Evolutionary conservation across 2,888 invertebrate genomes (phyloP), one percentile per base, ranked within the genome.

Genomic region (Liopterus haemorrhoidalis): DNA sequence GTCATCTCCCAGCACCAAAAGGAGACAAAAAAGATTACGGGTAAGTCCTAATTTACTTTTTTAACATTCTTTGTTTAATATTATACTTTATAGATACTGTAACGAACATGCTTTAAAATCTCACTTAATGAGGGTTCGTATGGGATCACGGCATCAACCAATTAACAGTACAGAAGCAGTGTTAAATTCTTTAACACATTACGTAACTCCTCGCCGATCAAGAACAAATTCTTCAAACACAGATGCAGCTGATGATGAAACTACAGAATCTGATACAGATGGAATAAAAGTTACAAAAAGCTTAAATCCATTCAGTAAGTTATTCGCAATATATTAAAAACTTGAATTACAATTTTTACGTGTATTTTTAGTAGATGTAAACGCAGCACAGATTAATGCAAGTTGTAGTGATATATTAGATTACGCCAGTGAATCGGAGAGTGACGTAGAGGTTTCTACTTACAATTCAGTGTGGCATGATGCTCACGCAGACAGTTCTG

Each of bases 1-100:
- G 93, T 62, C 69, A 74, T n/a, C 75, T 82, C 59, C 83, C 91
- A 0, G 85, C 89, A 2, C 82, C 83, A 0, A 81, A 79, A 61
- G 68, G 73, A 28, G 85, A 86, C 45, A 81, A 79, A 59, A 81
- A 81, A 59, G 85, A 85, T 54, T 67, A 69, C 36, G 78, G 79
- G 72, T 79, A 69, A 61, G 70, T 61, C 40, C 37, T 4, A 31
- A 14, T 14, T 31, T 3, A 14, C 5, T 8, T 8, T 5, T 8
- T 8, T 22, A 8, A 22, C 8, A 8, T 22, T 5, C 22, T 8
- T 8, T 22, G 22, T 15, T n/a, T 16, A 15, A 18, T 20, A 41
- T 11, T 19, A 11, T 12, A 27, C 47, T 16, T 55, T 60, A 60
- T 33, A 81, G 80, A 14, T 79, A 79, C 54, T 86, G 85, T 59